These are phyloP conservation scores for Lytechinus variegatus DNA, from an alignment of 35 echinoderm and acorn worm species.

Conservation along the genomic window DNA sequence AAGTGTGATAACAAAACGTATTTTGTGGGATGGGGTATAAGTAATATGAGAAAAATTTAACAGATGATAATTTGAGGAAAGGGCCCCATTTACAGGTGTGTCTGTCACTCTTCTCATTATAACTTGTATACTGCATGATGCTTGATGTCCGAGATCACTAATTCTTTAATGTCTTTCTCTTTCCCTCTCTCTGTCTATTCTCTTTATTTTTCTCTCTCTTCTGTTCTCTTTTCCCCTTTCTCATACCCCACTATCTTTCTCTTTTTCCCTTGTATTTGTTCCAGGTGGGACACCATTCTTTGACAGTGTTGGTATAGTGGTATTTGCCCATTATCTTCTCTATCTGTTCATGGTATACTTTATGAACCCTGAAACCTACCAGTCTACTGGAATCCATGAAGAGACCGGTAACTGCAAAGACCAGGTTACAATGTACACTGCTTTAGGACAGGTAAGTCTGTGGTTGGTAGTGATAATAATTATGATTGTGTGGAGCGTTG, in stretches of 20 bases:
- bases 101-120: too few relatives aligned
- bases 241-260: background rate
- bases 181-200: too few relatives aligned
- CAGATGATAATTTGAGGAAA: too few relatives aligned
- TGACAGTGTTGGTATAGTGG: slow-evolving; percentile 32
- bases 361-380: slow-evolving; percentile 16
- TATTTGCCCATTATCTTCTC: slow-evolving; percentile 45
- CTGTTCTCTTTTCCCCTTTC: background rate
- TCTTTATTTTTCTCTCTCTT: background rate
- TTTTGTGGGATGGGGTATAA: too few relatives aligned
- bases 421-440: slow-evolving; percentile 40
- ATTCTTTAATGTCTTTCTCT: too few relatives aligned
- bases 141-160: too few relatives aligned
- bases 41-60: too few relatives aligned
- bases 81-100: too few relatives aligned
- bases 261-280: background rate
- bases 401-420: slow-evolving; percentile 43
- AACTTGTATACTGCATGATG: too few relatives aligned
- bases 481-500: too few relatives aligned
- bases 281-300: slow-evolving; percentile 41
- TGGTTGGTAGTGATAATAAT: too few relatives aligned
- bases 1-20: too few relatives aligned
- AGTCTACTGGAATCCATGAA: slow-evolving; percentile 55
- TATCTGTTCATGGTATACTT: slow-evolving; percentile 48
- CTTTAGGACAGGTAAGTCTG: slow-evolving; percentile 42